Base-by-base conservation (phyloP, 1,140 invertebrate species). In the Pinna nobilis region DNA sequence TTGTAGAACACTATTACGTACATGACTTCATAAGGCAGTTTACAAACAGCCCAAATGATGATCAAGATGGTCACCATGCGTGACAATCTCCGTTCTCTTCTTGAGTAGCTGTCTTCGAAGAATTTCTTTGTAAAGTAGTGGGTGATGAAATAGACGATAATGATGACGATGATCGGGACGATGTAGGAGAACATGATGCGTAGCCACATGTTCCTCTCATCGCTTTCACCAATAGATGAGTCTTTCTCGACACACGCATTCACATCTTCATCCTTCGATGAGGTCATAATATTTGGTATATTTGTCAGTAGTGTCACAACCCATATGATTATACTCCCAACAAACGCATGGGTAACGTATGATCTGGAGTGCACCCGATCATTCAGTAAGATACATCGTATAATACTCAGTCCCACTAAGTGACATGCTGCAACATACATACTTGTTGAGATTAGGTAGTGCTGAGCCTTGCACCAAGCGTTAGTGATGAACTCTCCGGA, bases 31-130 rank as follows among this genome's bases (percentile, higher is more conserved):
- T 72, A 78, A 0, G 85, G 85, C 1, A 87, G 60, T 55, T 80
- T 79, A 64, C 80, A 86, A 25, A 86, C 51, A 11, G 76, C 70
- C 50, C 84, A 87, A 11, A 72, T 75, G 18, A 80, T 49, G 18
- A 87, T 77, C 11, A 87, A 65, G 3, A 69, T 57, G 0, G 78
- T 78, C 4, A 86, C 83, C 64, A 87, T 80, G 50, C 78, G 66
- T 7, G 84, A 84, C 23, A 84, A 74, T 49, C 81, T 74, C 41
- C 79, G 76, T 57, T 85, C 83, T 7, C 78, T 47, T 2, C 41
- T 39, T 1, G 84, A 82, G 64, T 86, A 86, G 64, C 85, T 87
- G 57, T 87, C 85, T 13, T 81, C 76, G 67, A 84, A 86, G 53
- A 81, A 87, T 41, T 82, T 68, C 64, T 82, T 78, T 13, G 80